Evolutionary conservation across 2,888 invertebrate species (phyloP), one percentile per base, ranked within the genome.

Genomic region (Eulithis prunata): DNA sequence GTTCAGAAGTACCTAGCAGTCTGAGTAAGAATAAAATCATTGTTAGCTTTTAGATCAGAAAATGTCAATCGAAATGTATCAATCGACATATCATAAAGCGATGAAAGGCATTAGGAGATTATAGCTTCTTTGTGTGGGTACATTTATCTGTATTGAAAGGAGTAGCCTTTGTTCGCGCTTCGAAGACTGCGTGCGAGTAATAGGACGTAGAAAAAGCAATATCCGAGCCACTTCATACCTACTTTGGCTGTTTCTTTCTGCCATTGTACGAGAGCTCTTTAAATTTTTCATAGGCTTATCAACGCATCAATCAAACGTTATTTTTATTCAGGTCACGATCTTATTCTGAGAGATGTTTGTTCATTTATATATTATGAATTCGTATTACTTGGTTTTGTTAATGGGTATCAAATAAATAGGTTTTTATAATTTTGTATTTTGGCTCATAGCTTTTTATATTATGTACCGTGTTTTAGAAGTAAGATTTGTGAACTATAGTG

Each of bases 351-450:
- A 85, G 83, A 87, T 89, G 82, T 87, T 87, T 85, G 79, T 88
- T 89, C 88, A 87, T 90, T 90, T 90, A 85, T 86, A 88, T 88
- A n/a, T n/a, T n/a, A n/a, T n/a, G 85, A 84, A 87, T 87, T 86
- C 81, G 79, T 83, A 78, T 82, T 84, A 83, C 82, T 83, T 82
- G 85, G 81, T 80, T 62, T 53, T 58, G 52, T 60, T 58, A 14
- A 52, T 57, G 53, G 36, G 45, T 38, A 49, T 21, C 54, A 8
- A 54, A 51, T 54, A 36, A 4, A 49, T 41, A 41, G 41, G 41
- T 41, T 8, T 41, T 41, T 41, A 8, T 7, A 7, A 11, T 41
- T 41, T 41, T 11, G 8, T 41, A 41, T 41, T 41, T 10, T 11
- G 6, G 8, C 10, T 41, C 10, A 41, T 32, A 32, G 32, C 32